Evolutionary conservation across 1,140 invertebrate genomes (phyloP), one percentile per base, ranked within the genome.

Genomic region (Batillaria attramentaria): DNA sequence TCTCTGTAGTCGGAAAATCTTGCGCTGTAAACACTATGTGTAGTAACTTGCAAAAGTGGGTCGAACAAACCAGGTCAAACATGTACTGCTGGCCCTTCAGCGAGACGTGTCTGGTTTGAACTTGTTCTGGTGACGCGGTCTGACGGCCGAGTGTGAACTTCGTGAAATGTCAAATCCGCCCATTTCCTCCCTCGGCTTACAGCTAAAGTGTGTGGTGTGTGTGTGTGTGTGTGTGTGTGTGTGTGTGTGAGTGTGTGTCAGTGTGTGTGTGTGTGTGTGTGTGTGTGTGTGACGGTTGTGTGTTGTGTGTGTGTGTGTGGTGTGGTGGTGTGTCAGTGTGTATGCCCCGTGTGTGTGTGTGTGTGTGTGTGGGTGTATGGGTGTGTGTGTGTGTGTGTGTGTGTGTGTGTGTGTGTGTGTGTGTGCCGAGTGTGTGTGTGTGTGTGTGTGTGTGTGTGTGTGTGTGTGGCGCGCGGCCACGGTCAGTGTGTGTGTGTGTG

Each of bases 321-420:
- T 0, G 1, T 31, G 16, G 33, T 28, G 28, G 28, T 24, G 31
- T 16, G 31, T 24, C 62, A 65, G 28, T 33, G 28, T 16, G 28
- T 33, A 31, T 24, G 10, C 16, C 18, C 18, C 18, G 18, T 31
- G 35, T 70, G 35, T 41, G 68, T 70, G 35, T 39, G 35, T 70
- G 41, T 41, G 68, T 70, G 68, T 70, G 68, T 70, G 68, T 43
- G 68, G 37, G n/a, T n/a, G 68, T 42, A n/a, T 43, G 41, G 37
- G 68, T 43, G 68, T 42, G 41, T 43, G 68, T 43, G 35, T 43
- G 41, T 41, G 68, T 70, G 68, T 41, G 37, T 42, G 37, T 42
- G 37, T 42, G 5, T 41, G 37, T 42, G 5, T 43, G 68, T 43
- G 5, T 43, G 35, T 65, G 16, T 20, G 62, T 65, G 62, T 24